phyloP scores from a whole-genome alignment of 2,888 invertebrate species.

The Plagodis dolabraria region DNA sequence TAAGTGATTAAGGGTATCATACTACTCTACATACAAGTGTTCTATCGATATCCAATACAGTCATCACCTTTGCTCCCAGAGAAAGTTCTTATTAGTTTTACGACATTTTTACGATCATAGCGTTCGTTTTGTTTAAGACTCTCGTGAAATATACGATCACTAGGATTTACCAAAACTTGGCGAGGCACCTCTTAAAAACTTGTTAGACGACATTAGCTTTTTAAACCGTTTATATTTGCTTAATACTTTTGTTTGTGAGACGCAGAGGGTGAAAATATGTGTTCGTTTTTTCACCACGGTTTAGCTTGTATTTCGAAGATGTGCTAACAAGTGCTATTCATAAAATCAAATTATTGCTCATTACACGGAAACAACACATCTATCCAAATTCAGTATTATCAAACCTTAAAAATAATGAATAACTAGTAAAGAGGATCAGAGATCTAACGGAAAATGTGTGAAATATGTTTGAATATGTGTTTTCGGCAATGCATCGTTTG shows the following conservation, averaged over 20 bases:
- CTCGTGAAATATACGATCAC: slow-evolving; percentile 12
- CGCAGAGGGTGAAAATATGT: not conserved
- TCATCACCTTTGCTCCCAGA: slow-evolving; percentile 8
- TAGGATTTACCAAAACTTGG: slow-evolving; percentile 19
- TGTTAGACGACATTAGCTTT: not conserved
- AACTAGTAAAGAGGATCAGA: too few species aligned
- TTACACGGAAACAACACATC: too few species aligned
- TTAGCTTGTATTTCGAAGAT: not conserved
- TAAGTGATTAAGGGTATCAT: too few species aligned
- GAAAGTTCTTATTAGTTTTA: slow-evolving; percentile 25
- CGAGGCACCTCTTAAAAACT: slow-evolving; percentile 5
- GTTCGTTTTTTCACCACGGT: not conserved
- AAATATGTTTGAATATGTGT: too few species aligned
- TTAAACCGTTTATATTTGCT: not conserved
- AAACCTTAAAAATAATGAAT: too few species aligned
- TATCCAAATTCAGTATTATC: too few species aligned
- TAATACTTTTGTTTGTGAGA: not conserved
- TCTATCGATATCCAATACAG: slow-evolving; percentile 16
- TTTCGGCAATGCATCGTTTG: too few species aligned
- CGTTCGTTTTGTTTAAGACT: slow-evolving; percentile 24
- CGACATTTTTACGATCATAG: slow-evolving; percentile 39
- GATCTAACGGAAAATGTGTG: too few species aligned
- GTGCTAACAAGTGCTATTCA: too few species aligned
- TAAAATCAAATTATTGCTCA: too few species aligned
- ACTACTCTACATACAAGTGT: not conserved